These are phyloP conservation scores for Mallotus villosus DNA, from an alignment of 2,797 vertebrate species.

Conservation along the genomic window DNA sequence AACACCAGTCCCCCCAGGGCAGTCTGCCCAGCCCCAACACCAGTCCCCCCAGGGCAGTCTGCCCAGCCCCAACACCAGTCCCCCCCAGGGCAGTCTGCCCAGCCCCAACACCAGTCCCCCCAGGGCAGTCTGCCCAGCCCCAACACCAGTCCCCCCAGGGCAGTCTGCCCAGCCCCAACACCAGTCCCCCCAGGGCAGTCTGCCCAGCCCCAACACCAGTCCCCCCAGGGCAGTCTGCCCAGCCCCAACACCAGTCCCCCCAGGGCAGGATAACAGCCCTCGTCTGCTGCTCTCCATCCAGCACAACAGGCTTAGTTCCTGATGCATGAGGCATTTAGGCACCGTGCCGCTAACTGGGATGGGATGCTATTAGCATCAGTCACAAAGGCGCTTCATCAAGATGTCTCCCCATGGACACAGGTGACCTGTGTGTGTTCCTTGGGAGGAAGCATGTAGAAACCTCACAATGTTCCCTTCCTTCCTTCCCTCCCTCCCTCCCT, in stretches of 20 bases:
- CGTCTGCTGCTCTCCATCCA: not conserved
- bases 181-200: not conserved
- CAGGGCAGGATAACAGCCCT: constrained; percentile 25
- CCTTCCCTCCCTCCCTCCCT: not conserved
- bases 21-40: constrained; percentile 30
- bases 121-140: constrained; percentile 14
- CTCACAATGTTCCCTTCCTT: not conserved
- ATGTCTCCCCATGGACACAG: constrained; percentile 28
- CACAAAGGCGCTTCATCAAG: constrained; percentile 33
- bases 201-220: constrained; percentile 26
- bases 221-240: not conserved
- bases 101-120: constrained; percentile 19
- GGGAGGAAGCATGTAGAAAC: too few relatives aligned
- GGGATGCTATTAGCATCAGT: constrained; percentile 31
- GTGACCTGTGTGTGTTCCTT: too few relatives aligned
- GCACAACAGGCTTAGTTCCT: constrained; percentile 20
- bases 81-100: not conserved
- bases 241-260: constrained; percentile 12
- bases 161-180: constrained; percentile 32
- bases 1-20: constrained; percentile 16
- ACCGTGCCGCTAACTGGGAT: constrained; percentile 19
- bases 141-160: constrained; percentile 16
- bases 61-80: constrained; percentile 26
- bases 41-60: constrained; percentile 1
- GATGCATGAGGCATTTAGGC: constrained; percentile 45